These are phyloP conservation scores for Triplophysa rosa DNA, from an alignment of 2,113 vertebrate genomes.

Conservation along the genomic window DNA sequence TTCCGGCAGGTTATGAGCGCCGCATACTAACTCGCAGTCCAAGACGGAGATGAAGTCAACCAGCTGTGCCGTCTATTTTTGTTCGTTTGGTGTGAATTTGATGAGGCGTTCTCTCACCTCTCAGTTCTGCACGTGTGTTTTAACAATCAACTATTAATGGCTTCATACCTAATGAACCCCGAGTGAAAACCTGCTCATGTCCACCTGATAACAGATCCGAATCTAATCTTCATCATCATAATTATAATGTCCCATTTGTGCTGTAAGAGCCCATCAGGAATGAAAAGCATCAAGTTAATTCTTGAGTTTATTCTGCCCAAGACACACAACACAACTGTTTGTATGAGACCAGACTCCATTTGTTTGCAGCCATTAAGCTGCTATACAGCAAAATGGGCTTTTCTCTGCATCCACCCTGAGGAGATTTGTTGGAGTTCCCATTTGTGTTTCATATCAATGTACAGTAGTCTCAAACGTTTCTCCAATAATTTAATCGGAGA, in stretches of 20 bases:
- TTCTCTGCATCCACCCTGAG: neutral
- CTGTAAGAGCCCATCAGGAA: constrained; percentile 45
- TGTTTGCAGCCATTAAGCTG: constrained; percentile 63
- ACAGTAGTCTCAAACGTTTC: too few species aligned
- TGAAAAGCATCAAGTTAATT: constrained; percentile 49
- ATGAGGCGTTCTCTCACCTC: constrained; percentile 23
- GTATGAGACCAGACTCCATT: constrained; percentile 54
- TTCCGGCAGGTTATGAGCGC: neutral
- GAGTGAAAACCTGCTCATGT: neutral
- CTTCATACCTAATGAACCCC: neutral
- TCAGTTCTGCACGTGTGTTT: neutral
- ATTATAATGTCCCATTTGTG: constrained; percentile 53
- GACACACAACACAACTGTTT: constrained; percentile 59
- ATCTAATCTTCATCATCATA: constrained; percentile 30
- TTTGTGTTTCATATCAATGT: too few species aligned
- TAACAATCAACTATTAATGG: constrained; percentile 28
- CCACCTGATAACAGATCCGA: neutral
- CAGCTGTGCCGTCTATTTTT: neutral
- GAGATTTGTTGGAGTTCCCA: too few species aligned
- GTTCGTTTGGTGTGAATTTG: constrained; percentile 28
- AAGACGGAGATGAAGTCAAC: neutral
- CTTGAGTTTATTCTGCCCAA: constrained; percentile 50
- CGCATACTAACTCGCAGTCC: constrained; percentile 1
- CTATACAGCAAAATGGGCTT: neutral
- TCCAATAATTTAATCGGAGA: too few species aligned